Conservation (phyloP, 2,113 vertebrate species). For the Sebastes schlegelii region DNA sequence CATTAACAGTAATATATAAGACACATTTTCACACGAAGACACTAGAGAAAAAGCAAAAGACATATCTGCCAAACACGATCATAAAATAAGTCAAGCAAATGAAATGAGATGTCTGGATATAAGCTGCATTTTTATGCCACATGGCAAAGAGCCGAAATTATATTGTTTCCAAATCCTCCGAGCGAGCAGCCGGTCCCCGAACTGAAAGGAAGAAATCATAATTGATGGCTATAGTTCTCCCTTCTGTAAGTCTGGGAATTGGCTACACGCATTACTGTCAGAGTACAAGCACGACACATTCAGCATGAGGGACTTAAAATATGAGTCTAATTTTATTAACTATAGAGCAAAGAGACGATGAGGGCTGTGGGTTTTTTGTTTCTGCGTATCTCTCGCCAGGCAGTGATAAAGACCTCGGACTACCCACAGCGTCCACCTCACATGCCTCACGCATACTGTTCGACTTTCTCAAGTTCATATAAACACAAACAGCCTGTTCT, state of each 20-base stretch:
- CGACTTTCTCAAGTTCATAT: not conserved
- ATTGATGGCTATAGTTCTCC: slow-evolving; percentile 23
- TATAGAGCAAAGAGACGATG: slow-evolving; percentile 3
- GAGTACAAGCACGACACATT: slow-evolving; percentile 19
- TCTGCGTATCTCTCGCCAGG: slow-evolving; percentile 5
- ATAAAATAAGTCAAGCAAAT: not conserved
- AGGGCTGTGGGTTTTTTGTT: slow-evolving; percentile 9
- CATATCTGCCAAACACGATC: not conserved
- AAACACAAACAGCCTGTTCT: slow-evolving; percentile 9
- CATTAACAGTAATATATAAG: not conserved
- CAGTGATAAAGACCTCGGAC: slow-evolving; percentile 16
- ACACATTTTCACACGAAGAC: not conserved
- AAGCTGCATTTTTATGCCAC: not conserved
- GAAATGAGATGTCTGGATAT: not conserved
- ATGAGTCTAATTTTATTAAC: slow-evolving; percentile 53
- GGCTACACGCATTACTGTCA: slow-evolving; percentile 44
- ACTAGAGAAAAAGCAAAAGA: not conserved
- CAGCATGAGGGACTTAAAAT: slow-evolving; percentile 41
- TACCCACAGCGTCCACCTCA: not conserved
- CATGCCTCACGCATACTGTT: not conserved
- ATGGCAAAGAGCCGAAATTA: not conserved
- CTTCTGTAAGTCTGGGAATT: slow-evolving; percentile 31
- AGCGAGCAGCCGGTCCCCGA: not conserved
- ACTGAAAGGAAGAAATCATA: slow-evolving; percentile 16
- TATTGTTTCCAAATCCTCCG: slow-evolving; percentile 23